Percentiles rank a stretch among this genome's conserved stretches.
phyloP scores from a whole-genome alignment of 2,113 vertebrate genomes.

The Turdus rufiventris region DNA sequence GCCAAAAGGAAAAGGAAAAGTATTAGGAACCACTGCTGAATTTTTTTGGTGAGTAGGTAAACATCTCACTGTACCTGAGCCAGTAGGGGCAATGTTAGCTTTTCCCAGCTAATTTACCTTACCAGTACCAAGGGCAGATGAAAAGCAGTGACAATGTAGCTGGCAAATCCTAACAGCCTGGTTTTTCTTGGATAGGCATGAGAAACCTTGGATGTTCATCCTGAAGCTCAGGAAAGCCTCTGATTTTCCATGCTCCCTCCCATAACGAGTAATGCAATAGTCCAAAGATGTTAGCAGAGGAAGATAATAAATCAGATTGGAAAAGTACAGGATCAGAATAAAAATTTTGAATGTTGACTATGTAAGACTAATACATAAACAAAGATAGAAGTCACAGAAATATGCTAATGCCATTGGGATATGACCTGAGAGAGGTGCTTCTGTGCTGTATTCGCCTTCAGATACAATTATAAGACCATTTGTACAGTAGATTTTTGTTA shows the following conservation, averaged over 20 bases:
- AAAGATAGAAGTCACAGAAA: not conserved
- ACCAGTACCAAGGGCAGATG: not conserved
- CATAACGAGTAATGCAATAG: not conserved
- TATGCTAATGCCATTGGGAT: not conserved
- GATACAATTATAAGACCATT: slow-evolving; percentile 33
- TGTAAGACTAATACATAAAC: not conserved
- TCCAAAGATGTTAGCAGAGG: not conserved
- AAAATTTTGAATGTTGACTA: not conserved
- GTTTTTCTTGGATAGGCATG: not conserved
- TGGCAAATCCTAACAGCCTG: not conserved
- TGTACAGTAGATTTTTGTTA: slow-evolving; percentile 19
- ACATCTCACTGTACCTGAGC: not conserved
- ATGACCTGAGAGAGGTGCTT: not conserved
- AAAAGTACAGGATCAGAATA: not conserved
- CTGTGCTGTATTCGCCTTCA: slow-evolving; percentile 10
- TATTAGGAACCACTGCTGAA: not conserved
- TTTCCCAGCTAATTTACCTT: not conserved
- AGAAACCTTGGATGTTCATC: not conserved
- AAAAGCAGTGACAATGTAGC: not conserved
- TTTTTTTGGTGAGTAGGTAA: not conserved
- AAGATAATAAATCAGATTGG: not conserved
- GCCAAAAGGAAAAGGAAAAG: not conserved
- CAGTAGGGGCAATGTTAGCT: not conserved
- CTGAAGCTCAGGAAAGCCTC: not conserved
- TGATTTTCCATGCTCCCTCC: not conserved